These are phyloP conservation scores for Donacobius atricapilla DNA, from an alignment of 2,113 vertebrate species.

Conservation along the genomic window DNA sequence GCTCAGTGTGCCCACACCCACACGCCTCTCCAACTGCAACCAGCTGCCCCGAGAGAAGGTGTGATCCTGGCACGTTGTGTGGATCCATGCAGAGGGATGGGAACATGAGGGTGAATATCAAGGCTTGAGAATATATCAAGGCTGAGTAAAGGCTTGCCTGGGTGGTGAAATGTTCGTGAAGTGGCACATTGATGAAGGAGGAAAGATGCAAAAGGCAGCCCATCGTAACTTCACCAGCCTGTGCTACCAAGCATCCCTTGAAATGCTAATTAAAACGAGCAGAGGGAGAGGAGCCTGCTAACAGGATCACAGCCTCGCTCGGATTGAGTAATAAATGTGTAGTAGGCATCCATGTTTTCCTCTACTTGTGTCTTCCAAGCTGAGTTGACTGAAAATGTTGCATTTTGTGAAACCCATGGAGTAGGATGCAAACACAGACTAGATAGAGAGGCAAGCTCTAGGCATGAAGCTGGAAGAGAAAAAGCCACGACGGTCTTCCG, in stretches of 20 bases:
- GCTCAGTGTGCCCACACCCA: conserved; percentile 18
- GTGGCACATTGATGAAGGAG: neutral
- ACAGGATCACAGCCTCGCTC: conserved; percentile 2
- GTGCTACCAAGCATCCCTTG: neutral
- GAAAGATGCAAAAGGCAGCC: neutral
- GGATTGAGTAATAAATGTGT: neutral
- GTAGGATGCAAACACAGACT: neutral
- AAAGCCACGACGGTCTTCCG: neutral
- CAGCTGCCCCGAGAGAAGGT: conserved; percentile 18
- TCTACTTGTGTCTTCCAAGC: neutral
- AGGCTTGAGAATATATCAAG: neutral
- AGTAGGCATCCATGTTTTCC: conserved; percentile 10
- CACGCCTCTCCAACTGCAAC: conserved; percentile 18
- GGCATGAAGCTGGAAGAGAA: neutral
- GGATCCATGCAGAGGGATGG: neutral
- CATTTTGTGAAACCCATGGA: conserved; percentile 3
- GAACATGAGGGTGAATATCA: neutral
- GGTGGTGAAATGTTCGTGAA: neutral
- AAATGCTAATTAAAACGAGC: conserved; percentile 36
- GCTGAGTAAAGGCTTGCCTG: neutral
- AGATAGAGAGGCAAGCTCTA: neutral
- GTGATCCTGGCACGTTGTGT: neutral
- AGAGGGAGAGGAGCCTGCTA: neutral
- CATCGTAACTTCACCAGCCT: neutral
- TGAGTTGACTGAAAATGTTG: neutral